These are phyloP conservation scores for Sorex maritimensis DNA, from an alignment of 2,797 vertebrate species.

Conservation along the genomic window DNA sequence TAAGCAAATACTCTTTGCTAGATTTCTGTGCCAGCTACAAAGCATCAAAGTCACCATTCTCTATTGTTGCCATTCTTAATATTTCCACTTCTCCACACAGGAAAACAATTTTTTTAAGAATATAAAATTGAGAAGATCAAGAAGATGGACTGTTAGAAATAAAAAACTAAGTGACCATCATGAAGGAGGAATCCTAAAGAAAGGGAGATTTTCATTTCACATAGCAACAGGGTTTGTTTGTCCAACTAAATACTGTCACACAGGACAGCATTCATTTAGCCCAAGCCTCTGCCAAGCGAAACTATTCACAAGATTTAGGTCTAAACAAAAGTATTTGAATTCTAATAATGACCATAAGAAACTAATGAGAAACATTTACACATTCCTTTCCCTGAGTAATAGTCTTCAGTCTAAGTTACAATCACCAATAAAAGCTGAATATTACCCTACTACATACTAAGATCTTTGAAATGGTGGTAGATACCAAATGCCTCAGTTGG, in stretches of 20 bases:
- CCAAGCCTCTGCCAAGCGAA: conserved; percentile 63
- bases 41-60: conserved; percentile 27
- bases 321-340: conserved; percentile 71
- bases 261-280: conserved; percentile 9
- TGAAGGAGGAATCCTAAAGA: conserved; percentile 26
- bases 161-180: conserved; percentile 52
- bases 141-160: conserved; percentile 60
- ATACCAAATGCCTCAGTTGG: conserved; percentile 18
- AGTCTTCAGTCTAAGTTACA: conserved; percentile 47
- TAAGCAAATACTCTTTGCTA: conserved; percentile 28
- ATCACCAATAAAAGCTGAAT: conserved; percentile 58
- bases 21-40: conserved; percentile 37
- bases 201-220: conserved; percentile 63
- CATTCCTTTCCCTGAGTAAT: conserved; percentile 59
- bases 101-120: not conserved
- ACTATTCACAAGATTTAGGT: conserved; percentile 38
- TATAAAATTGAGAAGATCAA: conserved; percentile 54
- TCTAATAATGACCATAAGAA: conserved; percentile 68
- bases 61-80: conserved; percentile 38
- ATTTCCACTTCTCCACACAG: conserved; percentile 39
- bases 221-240: conserved; percentile 24
- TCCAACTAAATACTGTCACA: conserved; percentile 68
- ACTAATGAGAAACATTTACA: conserved; percentile 68
- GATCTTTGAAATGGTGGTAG: conserved; percentile 48
- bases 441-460: not conserved